phyloP scores from a whole-genome alignment of 1,140 invertebrate species.

The Drosophila nannoptera region DNA sequence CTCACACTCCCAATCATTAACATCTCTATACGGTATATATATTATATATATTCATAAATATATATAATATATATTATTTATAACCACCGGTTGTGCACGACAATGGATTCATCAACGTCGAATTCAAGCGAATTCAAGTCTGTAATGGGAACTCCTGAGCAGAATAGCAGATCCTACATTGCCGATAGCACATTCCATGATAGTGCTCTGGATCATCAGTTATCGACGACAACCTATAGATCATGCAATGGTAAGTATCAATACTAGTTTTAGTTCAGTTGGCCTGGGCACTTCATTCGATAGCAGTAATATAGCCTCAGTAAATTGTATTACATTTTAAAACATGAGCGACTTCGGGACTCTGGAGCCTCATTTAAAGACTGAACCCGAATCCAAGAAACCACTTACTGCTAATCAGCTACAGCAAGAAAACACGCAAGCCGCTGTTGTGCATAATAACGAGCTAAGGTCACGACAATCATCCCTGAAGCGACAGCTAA shows the following conservation, averaged over 20 bases:
- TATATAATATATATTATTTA: slow-evolving; percentile 2
- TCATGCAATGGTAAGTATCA: background rate
- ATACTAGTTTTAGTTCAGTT: background rate
- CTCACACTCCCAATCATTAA: background rate
- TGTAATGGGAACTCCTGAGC: slow-evolving; percentile 41
- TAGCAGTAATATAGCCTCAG: background rate
- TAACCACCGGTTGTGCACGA: slow-evolving; percentile 30
- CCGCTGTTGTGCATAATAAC: background rate
- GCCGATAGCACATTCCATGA: slow-evolving; percentile 62
- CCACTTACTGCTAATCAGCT: background rate
- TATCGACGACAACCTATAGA: slow-evolving; percentile 42
- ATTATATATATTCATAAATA: background rate
- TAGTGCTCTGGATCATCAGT: slow-evolving; percentile 67
- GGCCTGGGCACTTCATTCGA: slow-evolving; percentile 12
- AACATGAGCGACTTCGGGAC: background rate
- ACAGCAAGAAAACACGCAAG: background rate
- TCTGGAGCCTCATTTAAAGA: background rate
- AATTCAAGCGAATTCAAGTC: slow-evolving; percentile 56
- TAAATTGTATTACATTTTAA: background rate
- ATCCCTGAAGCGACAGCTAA: slow-evolving; percentile 22
- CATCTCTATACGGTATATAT: background rate
- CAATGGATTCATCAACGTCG: slow-evolving; percentile 60
- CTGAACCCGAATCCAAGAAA: background rate
- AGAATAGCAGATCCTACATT: slow-evolving; percentile 42
- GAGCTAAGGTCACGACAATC: slow-evolving; percentile 7